Conservation (phyloP, 2,113 vertebrate species). For the Anolis carolinensis region DNA sequence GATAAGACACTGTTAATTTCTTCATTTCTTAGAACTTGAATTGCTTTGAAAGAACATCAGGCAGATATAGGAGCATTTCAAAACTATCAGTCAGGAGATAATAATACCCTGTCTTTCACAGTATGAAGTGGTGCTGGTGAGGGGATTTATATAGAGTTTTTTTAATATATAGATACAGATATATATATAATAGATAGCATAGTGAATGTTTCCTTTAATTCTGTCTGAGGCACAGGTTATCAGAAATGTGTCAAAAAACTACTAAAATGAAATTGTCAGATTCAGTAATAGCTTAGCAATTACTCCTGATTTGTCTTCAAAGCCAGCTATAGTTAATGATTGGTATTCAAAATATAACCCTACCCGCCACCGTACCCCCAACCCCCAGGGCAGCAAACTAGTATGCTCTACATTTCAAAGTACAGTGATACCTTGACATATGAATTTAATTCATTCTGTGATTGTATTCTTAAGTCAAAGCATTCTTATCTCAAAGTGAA, state of each 20-base stretch:
- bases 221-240: not conserved
- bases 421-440: not conserved
- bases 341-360: not conserved
- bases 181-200: not conserved
- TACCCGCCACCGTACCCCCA: not conserved
- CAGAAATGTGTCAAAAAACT: not conserved
- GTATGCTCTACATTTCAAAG: conserved; percentile 1
- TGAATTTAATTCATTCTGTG: no score
- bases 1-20: conserved; percentile 48
- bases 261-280: not conserved
- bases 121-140: not conserved
- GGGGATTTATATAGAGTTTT: not conserved
- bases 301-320: not conserved
- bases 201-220: not conserved
- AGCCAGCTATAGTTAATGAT: not conserved
- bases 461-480: no score
- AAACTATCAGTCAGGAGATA: not conserved
- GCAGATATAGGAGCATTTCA: conserved; percentile 35
- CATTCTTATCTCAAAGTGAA: no score
- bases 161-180: not conserved
- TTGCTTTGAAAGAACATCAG: conserved; percentile 48
- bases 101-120: conserved; percentile 28
- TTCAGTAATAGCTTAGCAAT: not conserved
- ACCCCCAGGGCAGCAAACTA: not conserved
- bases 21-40: conserved; percentile 38